These are phyloP conservation scores for Acleris cristana DNA, from an alignment of 2,888 invertebrate species.

Conservation along the genomic window DNA sequence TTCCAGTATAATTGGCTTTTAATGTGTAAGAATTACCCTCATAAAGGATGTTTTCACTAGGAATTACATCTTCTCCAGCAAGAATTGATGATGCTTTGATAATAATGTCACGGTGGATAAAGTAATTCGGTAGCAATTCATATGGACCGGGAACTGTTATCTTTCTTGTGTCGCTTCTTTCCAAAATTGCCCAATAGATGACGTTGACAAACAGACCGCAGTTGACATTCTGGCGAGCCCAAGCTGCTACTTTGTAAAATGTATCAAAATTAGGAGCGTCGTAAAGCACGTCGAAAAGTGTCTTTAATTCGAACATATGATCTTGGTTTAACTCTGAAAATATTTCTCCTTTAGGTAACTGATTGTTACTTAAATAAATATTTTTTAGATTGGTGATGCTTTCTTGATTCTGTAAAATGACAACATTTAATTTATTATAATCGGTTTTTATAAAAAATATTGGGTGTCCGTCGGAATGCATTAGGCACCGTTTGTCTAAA, in stretches of 20 bases:
- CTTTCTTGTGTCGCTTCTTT: constrained; percentile 83
- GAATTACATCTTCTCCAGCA: constrained; percentile 55
- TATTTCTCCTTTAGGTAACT: constrained; percentile 67
- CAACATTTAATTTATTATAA: too few species aligned
- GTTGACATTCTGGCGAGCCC: constrained; percentile 85
- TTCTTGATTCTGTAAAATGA: constrained; percentile 62
- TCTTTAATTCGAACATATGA: constrained; percentile 63
- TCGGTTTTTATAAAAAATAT: too few species aligned
- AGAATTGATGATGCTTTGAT: constrained; percentile 67
- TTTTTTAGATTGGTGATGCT: constrained; percentile 58
- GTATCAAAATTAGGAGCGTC: constrained; percentile 83
- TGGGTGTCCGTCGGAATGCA: too few species aligned
- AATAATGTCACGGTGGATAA: constrained; percentile 85
- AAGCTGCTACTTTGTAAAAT: constrained; percentile 83
- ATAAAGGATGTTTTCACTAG: constrained; percentile 56
- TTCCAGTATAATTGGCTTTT: constrained; percentile 69
- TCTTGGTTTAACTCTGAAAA: constrained; percentile 67
- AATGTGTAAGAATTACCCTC: constrained; percentile 71
- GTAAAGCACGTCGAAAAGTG: constrained; percentile 76
- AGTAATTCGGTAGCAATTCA: constrained; percentile 87
- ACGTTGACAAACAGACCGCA: constrained; percentile 86
- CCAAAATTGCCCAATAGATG: constrained; percentile 82
- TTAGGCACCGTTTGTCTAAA: too few species aligned
- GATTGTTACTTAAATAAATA: constrained; percentile 54
- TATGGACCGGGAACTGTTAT: constrained; percentile 86